Base-by-base conservation (phyloP, 2,797 vertebrate species). In the Champsocephalus esox region DNA sequence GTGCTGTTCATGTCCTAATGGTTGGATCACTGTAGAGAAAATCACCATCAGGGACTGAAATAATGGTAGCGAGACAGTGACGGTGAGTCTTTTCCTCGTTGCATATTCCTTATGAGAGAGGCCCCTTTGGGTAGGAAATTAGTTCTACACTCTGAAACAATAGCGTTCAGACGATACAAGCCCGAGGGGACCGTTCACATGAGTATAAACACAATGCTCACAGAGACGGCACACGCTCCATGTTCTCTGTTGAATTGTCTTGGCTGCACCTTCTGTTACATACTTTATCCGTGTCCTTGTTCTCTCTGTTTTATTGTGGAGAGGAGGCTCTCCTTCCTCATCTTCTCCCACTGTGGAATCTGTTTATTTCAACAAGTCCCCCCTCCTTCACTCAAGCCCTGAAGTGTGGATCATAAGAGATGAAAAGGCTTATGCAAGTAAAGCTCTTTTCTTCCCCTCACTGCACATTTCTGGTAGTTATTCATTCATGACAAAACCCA, bases 401-500 rank as follows among this genome's bases (percentile, higher is more conserved):
- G 85, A 88, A 93, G 93, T 91, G 85, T 88, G 91, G 89, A 93
- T 95, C 91, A 93, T 81, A 75, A 89, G 85, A 93, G 91, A 92
- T 92, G 91, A 94, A 93, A 91, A 89, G 92, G 91, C 90, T 92
- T 87, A 89, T 81, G 87, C 80, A 75, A 84, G 90, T 90, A 92
- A 94, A 92, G 91, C 91, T 90, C 89, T 92, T 80, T 70, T 83
- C 84, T 85, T 86, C 82, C 90, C 84, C 83, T 87, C 81, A 54
- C 84, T 60, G 75, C 87, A 87, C 91, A 91, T 94, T 93, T 92
- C 87, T 88, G 86, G 91, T 88, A 93, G 93, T 95, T 94, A 94
- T 93, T 94, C 94, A 95, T 94, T 95, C 94, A 93, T 93, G 94
- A 94, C 95, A 93, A 94, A 95, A 93, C 92, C 93, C 91, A 95